These are phyloP conservation scores for Diachasma alloeum DNA, from an alignment of 1,140 invertebrate genomes.

Conservation along the genomic window DNA sequence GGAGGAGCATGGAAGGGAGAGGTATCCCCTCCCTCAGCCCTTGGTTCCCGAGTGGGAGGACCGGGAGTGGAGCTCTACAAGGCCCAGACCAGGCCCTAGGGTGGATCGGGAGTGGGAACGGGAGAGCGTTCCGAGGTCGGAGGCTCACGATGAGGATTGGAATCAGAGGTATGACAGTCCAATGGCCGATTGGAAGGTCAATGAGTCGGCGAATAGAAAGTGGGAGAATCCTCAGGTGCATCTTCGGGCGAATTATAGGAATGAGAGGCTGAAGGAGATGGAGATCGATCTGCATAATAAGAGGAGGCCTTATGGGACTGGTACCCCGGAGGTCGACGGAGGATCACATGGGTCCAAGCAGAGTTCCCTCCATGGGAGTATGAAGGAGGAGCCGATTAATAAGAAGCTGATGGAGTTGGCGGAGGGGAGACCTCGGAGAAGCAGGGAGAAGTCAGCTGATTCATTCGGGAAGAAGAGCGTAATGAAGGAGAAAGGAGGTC, in stretches of 20 bases:
- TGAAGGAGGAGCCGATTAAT: slow-evolving; percentile 63
- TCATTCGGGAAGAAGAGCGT: slow-evolving; percentile 49
- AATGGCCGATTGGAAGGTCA: slow-evolving; percentile 59
- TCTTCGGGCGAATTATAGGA: slow-evolving; percentile 54
- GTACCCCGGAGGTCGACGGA: slow-evolving; percentile 49
- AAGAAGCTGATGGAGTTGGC: slow-evolving; percentile 64
- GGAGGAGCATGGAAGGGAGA: slow-evolving; percentile 49
- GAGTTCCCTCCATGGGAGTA: slow-evolving; percentile 56
- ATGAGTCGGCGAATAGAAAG: slow-evolving; percentile 49
- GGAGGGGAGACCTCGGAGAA: slow-evolving; percentile 54
- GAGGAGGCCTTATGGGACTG: slow-evolving; percentile 38
- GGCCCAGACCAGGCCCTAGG: background rate
- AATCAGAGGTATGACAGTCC: slow-evolving; percentile 53
- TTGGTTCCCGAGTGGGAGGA: slow-evolving; percentile 57
- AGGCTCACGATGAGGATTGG: slow-evolving; percentile 61
- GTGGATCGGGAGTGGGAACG: slow-evolving; percentile 51
- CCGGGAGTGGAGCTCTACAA: slow-evolving; percentile 53
- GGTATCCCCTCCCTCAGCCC: slow-evolving; percentile 49
- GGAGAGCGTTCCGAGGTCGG: slow-evolving; percentile 57
- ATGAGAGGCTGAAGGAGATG: slow-evolving; percentile 58
- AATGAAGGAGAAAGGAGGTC: slow-evolving; percentile 48
- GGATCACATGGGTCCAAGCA: slow-evolving; percentile 51
- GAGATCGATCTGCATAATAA: slow-evolving; percentile 51
- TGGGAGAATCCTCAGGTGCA: slow-evolving; percentile 59
- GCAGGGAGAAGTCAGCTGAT: slow-evolving; percentile 58